Evolutionary conservation across 2,113 vertebrate genomes (phyloP), one percentile per base, ranked within the genome.

Genomic region (Chlorocebus sabaeus): DNA sequence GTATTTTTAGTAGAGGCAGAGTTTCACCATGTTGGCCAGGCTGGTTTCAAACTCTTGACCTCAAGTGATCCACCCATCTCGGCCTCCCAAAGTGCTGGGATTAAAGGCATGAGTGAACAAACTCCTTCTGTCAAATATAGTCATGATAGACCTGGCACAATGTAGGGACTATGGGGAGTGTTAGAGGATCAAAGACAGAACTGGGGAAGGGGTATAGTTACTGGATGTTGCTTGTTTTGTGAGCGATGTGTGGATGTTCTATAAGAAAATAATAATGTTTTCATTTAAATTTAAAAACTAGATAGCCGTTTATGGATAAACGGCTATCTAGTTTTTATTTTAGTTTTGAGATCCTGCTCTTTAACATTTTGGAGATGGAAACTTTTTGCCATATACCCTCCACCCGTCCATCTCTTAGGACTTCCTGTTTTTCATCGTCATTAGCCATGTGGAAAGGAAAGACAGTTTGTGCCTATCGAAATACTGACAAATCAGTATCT

Each of bases 251-350:
- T 72, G 2, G 10, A 48, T 7, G 20, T 70, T 52, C 40, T 61
- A 5, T 72, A 89, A 38, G 12, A 70, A 70, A 89, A 90, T 52
- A 73, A 55, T 2, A 88, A 22, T 79, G 52, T 82, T 91, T 90
- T 93, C 12, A 18, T 80, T 95, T 94, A 38, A 82, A 22, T 96
- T 81, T 95, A 87, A 93, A 93, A 93, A 79, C 10, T 72, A 81
- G 57, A 48, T 90, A 17, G 3, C 50, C 82, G 5, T 25, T 4
- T 3, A 38, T 38, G 38, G 38, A 38, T 40, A 45, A 45, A 45
- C 7, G 45, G 45, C 45, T 45, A 45, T 45, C 45, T 45, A 45
- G 45, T 61, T 61, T 64, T 73, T 50, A 13, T 87, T 22, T 61
- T 35, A 45, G 25, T 92, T 79, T 80, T 89, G 57, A 93, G 55